Conservation (phyloP, 2,888 invertebrate species). For the Rhamphomyia laevipes region DNA sequence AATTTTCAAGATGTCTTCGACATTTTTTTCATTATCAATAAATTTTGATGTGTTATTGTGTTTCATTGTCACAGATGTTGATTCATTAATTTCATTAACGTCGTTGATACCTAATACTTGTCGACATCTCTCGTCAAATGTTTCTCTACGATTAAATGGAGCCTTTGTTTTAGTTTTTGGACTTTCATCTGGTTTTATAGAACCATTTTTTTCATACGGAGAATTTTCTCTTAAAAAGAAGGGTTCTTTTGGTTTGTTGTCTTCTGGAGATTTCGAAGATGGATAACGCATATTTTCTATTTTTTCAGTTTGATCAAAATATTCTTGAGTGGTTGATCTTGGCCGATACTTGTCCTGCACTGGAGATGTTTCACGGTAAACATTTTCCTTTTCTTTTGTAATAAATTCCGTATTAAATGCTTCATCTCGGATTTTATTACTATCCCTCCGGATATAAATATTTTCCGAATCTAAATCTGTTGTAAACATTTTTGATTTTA, state of each 20-base stretch:
- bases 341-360: constrained; percentile 29
- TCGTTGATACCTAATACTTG: constrained; percentile 52
- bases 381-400: constrained; percentile 2
- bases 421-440: constrained; percentile 6
- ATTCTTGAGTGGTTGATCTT: constrained; percentile 39
- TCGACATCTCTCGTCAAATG: constrained; percentile 60
- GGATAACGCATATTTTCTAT: neutral
- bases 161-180: constrained; percentile 40
- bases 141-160: constrained; percentile 52
- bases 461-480: constrained; percentile 5
- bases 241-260: neutral
- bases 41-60: constrained; percentile 11
- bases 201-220: constrained; percentile 4
- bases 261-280: neutral
- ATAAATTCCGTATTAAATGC: constrained; percentile 7
- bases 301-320: constrained; percentile 28
- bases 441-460: neutral
- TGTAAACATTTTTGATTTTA: neutral
- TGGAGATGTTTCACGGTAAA: neutral
- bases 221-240: neutral
- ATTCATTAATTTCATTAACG: constrained; percentile 23
- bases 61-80: constrained; percentile 18
- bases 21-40: constrained; percentile 13
- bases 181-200: constrained; percentile 11
- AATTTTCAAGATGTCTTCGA: constrained; percentile 1